Percentiles rank a stretch among this genome's conserved stretches.
phyloP scores from a whole-genome alignment of 2,888 invertebrate genomes.

The Uloborus plumipes region DNA sequence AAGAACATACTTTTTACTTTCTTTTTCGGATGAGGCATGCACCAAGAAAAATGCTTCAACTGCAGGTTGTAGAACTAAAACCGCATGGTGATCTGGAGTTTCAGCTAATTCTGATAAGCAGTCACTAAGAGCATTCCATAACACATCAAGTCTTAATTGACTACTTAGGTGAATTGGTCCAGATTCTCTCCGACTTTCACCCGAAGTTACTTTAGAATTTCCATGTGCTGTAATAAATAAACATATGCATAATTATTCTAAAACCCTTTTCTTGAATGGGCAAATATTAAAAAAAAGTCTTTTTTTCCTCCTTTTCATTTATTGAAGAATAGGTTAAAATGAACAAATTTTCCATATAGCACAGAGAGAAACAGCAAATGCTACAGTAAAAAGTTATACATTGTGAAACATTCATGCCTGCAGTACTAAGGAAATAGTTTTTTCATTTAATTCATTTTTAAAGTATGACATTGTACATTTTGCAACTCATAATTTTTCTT shows the following conservation, averaged over 20 bases:
- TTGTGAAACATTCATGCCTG: too few relatives aligned
- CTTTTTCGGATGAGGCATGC: conserved; percentile 77
- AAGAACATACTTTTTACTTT: conserved; percentile 44
- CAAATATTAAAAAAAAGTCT: not conserved
- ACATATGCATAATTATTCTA: too few relatives aligned
- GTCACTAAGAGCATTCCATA: conserved; percentile 85
- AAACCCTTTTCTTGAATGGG: not conserved
- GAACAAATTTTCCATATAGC: too few relatives aligned
- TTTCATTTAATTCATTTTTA: too few relatives aligned
- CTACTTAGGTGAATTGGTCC: conserved; percentile 75
- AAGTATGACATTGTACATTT: too few relatives aligned
- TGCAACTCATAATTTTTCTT: too few relatives aligned
- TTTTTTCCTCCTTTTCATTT: too few relatives aligned
- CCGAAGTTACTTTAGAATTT: not conserved
- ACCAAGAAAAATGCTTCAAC: conserved; percentile 93
- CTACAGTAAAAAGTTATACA: too few relatives aligned
- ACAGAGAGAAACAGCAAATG: too few relatives aligned
- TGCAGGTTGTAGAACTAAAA: conserved; percentile 86
- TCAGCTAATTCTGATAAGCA: conserved; percentile 84
- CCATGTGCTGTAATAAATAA: not conserved
- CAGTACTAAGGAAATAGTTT: too few relatives aligned
- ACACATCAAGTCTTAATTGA: conserved; percentile 79
- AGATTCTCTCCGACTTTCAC: conserved; percentile 4
- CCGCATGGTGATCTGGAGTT: conserved; percentile 89
- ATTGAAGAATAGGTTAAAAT: too few relatives aligned